Percentiles rank a stretch among this genome's conserved stretches.
phyloP scores from a whole-genome alignment of 2,797 vertebrate genomes.

The Delichon dasypus region DNA sequence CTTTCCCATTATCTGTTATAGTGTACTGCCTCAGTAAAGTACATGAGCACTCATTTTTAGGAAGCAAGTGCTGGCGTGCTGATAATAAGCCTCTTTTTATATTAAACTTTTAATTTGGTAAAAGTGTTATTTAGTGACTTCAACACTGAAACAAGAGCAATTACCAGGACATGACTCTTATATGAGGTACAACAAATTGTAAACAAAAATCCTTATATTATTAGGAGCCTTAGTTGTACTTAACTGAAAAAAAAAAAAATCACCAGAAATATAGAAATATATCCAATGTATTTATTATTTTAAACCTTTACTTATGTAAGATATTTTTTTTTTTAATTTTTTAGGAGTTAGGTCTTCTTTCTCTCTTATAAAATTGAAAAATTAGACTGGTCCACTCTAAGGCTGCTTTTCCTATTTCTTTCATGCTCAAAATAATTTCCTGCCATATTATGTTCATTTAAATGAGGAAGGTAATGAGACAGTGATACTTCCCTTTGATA shows the following conservation, averaged over 20 bases:
- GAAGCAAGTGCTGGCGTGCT: neutral
- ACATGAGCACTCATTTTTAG: neutral
- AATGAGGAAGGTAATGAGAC: slow-evolving; percentile 67
- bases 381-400: neutral
- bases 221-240: slow-evolving; percentile 28
- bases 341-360: slow-evolving; percentile 31
- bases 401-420: slow-evolving; percentile 16
- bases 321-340: neutral
- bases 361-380: slow-evolving; percentile 59
- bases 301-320: slow-evolving; percentile 49
- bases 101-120: slow-evolving; percentile 41
- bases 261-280: slow-evolving; percentile 50
- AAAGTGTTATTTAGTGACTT: slow-evolving; percentile 18
- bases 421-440: slow-evolving; percentile 66
- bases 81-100: neutral
- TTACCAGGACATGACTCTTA: neutral
- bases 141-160: neutral
- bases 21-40: neutral
- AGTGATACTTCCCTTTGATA: slow-evolving; percentile 64
- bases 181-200: neutral
- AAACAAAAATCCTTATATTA: slow-evolving; percentile 20
- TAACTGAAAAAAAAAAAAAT: neutral
- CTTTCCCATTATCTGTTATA: neutral
- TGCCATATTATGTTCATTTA: slow-evolving; percentile 66
- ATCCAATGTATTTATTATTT: slow-evolving; percentile 49